A percentile compares a stretch with the other conserved stretches of the same genome.
Evolutionary conservation across 1,140 invertebrate genomes (phyloP).

Genomic region (Samia ricini): DNA sequence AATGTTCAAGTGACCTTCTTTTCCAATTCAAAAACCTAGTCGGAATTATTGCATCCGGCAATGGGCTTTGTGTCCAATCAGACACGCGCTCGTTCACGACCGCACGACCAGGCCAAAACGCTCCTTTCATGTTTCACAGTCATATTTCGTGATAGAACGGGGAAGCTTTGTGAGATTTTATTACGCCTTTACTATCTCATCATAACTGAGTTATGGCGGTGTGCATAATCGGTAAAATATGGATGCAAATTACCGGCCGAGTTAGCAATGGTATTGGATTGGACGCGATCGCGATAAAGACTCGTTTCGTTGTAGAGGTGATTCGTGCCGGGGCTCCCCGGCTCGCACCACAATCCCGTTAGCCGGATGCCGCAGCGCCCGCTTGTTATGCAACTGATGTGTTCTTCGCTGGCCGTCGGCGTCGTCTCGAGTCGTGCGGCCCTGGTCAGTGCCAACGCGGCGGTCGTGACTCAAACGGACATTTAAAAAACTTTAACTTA

Average conservation of each 20-base stretch:
- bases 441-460: conserved; percentile 14
- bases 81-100: conserved; percentile 53
- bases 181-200: conserved; percentile 13
- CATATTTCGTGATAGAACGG: conserved; percentile 52
- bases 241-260: conserved; percentile 50
- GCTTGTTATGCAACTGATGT: conserved; percentile 68
- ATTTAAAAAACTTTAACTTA: no score
- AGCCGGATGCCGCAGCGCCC: conserved; percentile 48
- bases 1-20: conserved; percentile 24
- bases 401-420: conserved; percentile 25
- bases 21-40: conserved; percentile 32
- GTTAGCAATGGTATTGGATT: conserved; percentile 12
- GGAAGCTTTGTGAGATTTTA: conserved; percentile 41
- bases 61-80: conserved; percentile 47
- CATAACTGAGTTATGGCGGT: neutral
- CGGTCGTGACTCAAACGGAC: no score
- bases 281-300: conserved; percentile 18
- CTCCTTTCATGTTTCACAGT: conserved; percentile 27
- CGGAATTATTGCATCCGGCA: conserved; percentile 37
- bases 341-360: conserved; percentile 53
- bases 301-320: conserved; percentile 23
- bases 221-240: conserved; percentile 25
- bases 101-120: conserved; percentile 40
- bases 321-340: conserved; percentile 27
- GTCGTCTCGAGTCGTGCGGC: conserved; percentile 16